Percentiles rank a stretch among this genome's conserved stretches.
Evolutionary conservation across 2,888 invertebrate species (phyloP).

Genomic region (Campaea margaritaria): DNA sequence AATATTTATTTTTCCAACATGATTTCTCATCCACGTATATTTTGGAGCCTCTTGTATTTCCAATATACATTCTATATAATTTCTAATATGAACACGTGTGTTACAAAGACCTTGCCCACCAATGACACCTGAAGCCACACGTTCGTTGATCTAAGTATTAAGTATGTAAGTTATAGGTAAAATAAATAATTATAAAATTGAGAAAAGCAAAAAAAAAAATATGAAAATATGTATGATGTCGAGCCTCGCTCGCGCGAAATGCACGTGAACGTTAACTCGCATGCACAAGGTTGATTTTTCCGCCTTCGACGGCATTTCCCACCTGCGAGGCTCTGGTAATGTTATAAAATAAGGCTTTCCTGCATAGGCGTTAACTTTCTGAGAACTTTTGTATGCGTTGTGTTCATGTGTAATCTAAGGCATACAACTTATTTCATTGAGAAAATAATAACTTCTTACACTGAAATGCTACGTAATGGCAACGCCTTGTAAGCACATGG

Average conservation of each 20-base stretch:
- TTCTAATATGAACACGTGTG: constrained; percentile 59
- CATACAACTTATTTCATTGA: constrained; percentile 31
- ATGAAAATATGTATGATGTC: constrained; percentile 60
- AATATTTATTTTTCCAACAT: constrained; percentile 58
- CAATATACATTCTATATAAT: constrained; percentile 39
- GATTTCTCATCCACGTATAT: constrained; percentile 47
- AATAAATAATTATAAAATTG: constrained; percentile 65
- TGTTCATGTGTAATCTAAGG: constrained; percentile 39
- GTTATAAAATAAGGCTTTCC: constrained; percentile 76
- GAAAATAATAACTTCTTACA: constrained; percentile 37
- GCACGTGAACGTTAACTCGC: constrained; percentile 43
- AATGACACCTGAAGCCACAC: constrained; percentile 82
- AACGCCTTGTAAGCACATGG: constrained; percentile 67
- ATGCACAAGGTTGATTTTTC: constrained; percentile 57
- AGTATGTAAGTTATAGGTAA: constrained; percentile 81
- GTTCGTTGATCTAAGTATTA: constrained; percentile 83
- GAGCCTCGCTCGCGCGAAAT: constrained; percentile 77
- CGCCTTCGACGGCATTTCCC: constrained; percentile 65
- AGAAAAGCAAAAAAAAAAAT: constrained; percentile 67
- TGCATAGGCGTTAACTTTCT: constrained; percentile 64
- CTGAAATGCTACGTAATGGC: constrained; percentile 53
- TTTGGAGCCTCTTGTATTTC: constrained; percentile 38
- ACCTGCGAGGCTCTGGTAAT: constrained; percentile 68
- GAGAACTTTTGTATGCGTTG: constrained; percentile 59
- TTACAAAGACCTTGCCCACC: constrained; percentile 82